A percentile compares a stretch with the other conserved stretches of the same genome.
Conservation (phyloP, 2,113 vertebrate species). For the Oceanites oceanicus region DNA sequence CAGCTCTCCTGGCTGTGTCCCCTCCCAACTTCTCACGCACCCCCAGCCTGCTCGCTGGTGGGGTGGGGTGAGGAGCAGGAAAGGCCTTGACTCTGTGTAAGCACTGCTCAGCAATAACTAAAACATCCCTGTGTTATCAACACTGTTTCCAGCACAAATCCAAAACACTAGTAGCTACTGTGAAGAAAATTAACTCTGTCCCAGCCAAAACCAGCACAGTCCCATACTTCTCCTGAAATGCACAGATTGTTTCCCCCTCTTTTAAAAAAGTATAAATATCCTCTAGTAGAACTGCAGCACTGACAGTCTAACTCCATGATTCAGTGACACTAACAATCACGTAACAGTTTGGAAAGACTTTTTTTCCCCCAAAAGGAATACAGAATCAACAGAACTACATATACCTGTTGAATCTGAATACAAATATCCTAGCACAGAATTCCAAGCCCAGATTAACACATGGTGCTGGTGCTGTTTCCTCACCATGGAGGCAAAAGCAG, state of each 20-base stretch:
- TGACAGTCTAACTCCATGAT: not conserved
- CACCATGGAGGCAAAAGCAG: not conserved
- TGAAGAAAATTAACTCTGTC: not conserved
- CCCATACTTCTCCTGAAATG: rapidly evolving
- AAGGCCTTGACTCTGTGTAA: not conserved
- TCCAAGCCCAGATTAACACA: not conserved
- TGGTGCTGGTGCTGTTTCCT: rapidly evolving
- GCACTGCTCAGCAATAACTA: not conserved
- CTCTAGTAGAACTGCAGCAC: not conserved
- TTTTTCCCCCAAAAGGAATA: too few species aligned
- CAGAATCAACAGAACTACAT: too few species aligned
- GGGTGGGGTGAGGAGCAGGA: not conserved
- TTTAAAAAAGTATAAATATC: not conserved
- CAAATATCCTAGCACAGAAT: not conserved
- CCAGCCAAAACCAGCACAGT: not conserved
- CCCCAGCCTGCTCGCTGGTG: not conserved
- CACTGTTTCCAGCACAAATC: not conserved
- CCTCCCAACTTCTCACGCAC: not conserved
- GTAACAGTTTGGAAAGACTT: not conserved
- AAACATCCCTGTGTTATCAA: not conserved
- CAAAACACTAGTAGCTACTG: not conserved
- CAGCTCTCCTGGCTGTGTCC: not conserved
- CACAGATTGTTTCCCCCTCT: not conserved
- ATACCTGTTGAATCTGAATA: not conserved
- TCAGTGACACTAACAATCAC: not conserved